Conservation (phyloP, 2,888 invertebrate species). For the Eupeodes luniger region DNA sequence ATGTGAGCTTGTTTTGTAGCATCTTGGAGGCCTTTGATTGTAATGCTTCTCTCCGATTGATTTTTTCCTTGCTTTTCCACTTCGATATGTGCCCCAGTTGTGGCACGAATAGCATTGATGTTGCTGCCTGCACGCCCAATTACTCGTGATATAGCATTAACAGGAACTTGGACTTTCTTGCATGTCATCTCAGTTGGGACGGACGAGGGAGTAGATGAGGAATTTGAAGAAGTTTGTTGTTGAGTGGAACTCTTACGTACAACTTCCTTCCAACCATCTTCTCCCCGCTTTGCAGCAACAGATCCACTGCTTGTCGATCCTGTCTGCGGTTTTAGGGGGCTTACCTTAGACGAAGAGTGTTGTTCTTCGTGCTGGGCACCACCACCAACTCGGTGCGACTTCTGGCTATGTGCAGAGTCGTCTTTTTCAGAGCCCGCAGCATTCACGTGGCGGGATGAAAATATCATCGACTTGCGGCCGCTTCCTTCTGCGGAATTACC, state of each 20-base stretch:
- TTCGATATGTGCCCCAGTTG: constrained; percentile 98
- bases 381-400: constrained; percentile 49
- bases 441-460: constrained; percentile 89
- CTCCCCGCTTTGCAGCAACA: constrained; percentile 87
- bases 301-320: constrained; percentile 78
- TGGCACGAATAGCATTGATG: constrained; percentile 98
- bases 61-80: constrained; percentile 98
- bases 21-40: constrained; percentile 96
- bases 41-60: constrained; percentile 96
- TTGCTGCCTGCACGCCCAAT: constrained; percentile 99
- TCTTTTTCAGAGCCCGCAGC: constrained; percentile 86
- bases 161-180: constrained; percentile 97
- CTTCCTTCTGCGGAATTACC: constrained; percentile 49
- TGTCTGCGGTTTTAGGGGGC: constrained; percentile 85
- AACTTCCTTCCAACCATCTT: constrained; percentile 99
- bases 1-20: constrained; percentile 96
- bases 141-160: constrained; percentile 97
- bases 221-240: constrained; percentile 79
- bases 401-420: constrained; percentile 83
- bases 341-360: constrained; percentile 86
- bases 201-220: constrained; percentile 78
- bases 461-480: constrained; percentile 88
- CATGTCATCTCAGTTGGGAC: constrained; percentile 85
- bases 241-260: constrained; percentile 91
- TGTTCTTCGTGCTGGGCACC: constrained; percentile 81